Evolutionary conservation across 2,888 invertebrate species (phyloP), one percentile per base, ranked within the genome.

Genomic region (Dynastes tityus): DNA sequence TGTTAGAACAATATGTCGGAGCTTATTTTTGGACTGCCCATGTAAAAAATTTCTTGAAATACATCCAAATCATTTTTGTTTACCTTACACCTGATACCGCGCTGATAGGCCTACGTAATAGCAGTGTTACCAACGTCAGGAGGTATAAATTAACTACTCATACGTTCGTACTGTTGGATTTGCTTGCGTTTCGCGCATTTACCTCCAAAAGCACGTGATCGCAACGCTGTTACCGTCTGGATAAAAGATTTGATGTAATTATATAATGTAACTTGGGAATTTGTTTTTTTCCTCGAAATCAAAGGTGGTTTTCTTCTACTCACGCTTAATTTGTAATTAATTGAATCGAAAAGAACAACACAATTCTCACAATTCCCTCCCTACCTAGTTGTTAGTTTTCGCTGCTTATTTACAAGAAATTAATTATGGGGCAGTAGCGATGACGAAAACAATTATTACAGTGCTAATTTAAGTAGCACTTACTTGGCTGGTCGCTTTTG

Each of bases 71-170:
- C 29, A n/a, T 32, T 9, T 63, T 8, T 63, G 63, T 29, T 63
- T 63, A 32, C 32, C n/a, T 29, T 63, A 32, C 63, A 63, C 32
- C 63, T 63, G 63, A 63, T 63, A 63, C 63, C 0, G 16, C 55
- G 22, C 16, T 8, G 16, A 22, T 55, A 16, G 2, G 22, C 55
- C 16, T 22, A 22, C 55, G 55, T 55, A 55, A 63, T 29, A 55
- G 22, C n/a, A 32, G 32, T 13, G 13, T 29, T 29, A 29, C 63
- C 32, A 32, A 63, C 63, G 63, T 63, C 63, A 63, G 63, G 2
- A 29, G 27, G 27, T 27, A 29, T 29, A 29, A 63, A 63, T 63
- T 32, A 63, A 63, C 27, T 55, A 16, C 3, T 53, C n/a, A 16
- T 13, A n/a, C 16, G 16, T 53, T 53, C 53, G 53, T 53, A 53